phyloP scores from a whole-genome alignment of 2,888 invertebrate genomes.

The Lasioglossum villosulum region DNA sequence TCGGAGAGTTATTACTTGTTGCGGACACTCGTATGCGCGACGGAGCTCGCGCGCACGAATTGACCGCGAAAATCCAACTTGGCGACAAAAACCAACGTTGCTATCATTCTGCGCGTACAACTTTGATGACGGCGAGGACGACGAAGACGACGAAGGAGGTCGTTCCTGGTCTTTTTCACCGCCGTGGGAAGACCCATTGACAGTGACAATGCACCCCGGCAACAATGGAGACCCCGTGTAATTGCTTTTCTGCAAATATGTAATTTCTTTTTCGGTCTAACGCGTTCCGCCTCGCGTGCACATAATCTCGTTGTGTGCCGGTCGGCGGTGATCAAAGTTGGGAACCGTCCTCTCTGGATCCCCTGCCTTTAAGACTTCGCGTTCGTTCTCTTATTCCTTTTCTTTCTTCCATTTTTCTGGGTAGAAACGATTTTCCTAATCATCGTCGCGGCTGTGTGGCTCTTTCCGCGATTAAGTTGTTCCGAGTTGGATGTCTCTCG shows the following conservation, averaged over 20 bases:
- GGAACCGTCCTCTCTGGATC: background rate
- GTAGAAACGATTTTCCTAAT: constrained; percentile 4
- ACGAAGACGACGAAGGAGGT: constrained; percentile 4
- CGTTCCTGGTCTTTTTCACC: background rate
- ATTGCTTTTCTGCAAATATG: constrained; percentile 32
- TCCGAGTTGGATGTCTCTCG: background rate
- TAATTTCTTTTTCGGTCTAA: constrained; percentile 6
- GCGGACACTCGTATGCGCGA: background rate
- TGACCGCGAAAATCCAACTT: background rate
- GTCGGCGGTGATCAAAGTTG: constrained; percentile 18
- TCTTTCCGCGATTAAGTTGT: background rate
- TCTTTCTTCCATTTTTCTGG: background rate
- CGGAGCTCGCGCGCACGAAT: background rate
- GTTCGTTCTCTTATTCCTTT: background rate
- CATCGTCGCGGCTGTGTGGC: background rate
- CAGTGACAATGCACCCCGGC: constrained; percentile 33
- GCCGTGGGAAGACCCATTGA: constrained; percentile 37
- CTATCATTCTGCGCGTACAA: background rate
- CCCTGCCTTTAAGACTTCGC: background rate
- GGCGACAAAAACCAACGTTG: background rate
- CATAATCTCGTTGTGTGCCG: constrained; percentile 23
- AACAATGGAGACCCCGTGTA: constrained; percentile 41
- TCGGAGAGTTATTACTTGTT: constrained; percentile 37
- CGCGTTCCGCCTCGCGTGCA: constrained; percentile 30
- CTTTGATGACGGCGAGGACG: background rate